These are phyloP conservation scores for Drosophila busckii DNA, from an alignment of 1,140 invertebrate species.

Conservation along the genomic window DNA sequence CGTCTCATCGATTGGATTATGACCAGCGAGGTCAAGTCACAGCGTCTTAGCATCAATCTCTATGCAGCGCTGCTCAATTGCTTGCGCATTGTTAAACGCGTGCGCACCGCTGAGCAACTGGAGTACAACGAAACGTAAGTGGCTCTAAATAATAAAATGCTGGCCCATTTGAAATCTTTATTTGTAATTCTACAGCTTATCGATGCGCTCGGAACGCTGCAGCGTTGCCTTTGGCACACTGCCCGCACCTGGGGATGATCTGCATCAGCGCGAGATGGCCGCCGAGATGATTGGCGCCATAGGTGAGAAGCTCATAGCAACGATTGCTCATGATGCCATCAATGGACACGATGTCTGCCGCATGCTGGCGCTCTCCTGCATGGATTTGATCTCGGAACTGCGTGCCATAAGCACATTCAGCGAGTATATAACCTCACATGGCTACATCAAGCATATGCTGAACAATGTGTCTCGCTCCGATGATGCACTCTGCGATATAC, in stretches of 20 bases:
- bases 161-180: not conserved
- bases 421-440: constrained; percentile 86
- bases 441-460: constrained; percentile 91
- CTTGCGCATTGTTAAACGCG: constrained; percentile 85
- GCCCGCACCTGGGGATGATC: not conserved
- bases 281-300: constrained; percentile 84
- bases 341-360: constrained; percentile 93
- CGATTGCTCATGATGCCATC: constrained; percentile 91
- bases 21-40: constrained; percentile 84
- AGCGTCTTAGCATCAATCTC: constrained; percentile 90
- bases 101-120: constrained; percentile 56
- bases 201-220: constrained; percentile 82
- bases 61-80: constrained; percentile 89
- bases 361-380: constrained; percentile 90
- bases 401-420: constrained; percentile 86
- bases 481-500: constrained; percentile 83
- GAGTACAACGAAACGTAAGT: constrained; percentile 52
- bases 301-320: constrained; percentile 89
- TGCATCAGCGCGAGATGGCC: constrained; percentile 47
- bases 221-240: constrained; percentile 60
- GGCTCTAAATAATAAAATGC: not conserved
- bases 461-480: constrained; percentile 89
- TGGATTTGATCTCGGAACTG: constrained; percentile 88
- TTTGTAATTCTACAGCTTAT: constrained; percentile 64
- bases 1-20: constrained; percentile 86